phyloP scores from a whole-genome alignment of 2,797 vertebrate genomes.

The Acanthurus tractus region DNA sequence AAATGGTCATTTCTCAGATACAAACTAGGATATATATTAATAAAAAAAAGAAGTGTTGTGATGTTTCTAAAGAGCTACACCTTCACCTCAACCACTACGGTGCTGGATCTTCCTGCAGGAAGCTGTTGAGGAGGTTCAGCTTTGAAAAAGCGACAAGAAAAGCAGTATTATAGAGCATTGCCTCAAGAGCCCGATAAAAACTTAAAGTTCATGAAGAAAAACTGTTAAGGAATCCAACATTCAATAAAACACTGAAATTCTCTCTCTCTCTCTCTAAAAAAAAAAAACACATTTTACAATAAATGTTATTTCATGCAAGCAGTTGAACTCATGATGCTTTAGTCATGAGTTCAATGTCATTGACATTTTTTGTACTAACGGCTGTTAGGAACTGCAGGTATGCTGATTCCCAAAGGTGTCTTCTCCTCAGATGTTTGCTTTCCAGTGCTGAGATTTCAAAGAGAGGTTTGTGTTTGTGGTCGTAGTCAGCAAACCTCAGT shows the following conservation, averaged over 20 bases:
- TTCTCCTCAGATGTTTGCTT: conserved; percentile 4
- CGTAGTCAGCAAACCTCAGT: conserved; percentile 44
- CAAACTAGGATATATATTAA: conserved; percentile 6
- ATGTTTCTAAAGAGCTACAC: conserved; percentile 15
- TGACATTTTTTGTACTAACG: conserved; percentile 82
- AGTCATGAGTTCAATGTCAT: conserved; percentile 38
- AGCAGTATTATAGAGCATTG: conserved; percentile 1
- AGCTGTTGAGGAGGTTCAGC: conserved; percentile 21
- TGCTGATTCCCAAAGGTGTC: not conserved
- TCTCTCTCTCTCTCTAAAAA: not conserved
- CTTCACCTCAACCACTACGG: conserved; percentile 20
- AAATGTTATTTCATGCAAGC: conserved; percentile 59
- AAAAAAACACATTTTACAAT: conserved; percentile 2
- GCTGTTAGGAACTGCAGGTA: conserved; percentile 60
- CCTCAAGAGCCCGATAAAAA: conserved; percentile 23
- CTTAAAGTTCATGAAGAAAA: conserved; percentile 12
- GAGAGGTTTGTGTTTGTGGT: conserved; percentile 51
- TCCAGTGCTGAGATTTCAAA: conserved; percentile 43
- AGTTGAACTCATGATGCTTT: conserved; percentile 21
- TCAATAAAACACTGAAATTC: conserved; percentile 19
- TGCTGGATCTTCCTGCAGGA: conserved; percentile 32
- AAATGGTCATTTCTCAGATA: not conserved
- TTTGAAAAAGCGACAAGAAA: conserved; percentile 19
- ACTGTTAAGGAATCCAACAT: not conserved
- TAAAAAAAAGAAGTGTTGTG: conserved; percentile 13